A percentile compares a stretch with the other conserved stretches of the same genome.
These are phyloP conservation scores for Autographa pulchrina DNA, from an alignment of 2,888 invertebrate genomes.

Conservation along the genomic window DNA sequence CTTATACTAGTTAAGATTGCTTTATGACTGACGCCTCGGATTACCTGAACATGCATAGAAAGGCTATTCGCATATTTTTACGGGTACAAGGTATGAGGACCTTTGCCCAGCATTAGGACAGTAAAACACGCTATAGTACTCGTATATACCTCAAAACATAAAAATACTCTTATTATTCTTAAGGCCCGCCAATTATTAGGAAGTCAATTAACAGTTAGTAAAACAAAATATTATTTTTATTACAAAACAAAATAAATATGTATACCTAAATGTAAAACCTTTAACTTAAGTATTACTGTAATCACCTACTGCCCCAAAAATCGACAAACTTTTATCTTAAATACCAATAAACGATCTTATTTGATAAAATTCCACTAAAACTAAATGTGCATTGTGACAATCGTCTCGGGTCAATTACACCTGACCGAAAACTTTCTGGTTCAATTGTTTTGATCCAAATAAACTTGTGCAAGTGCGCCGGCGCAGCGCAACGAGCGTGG, in stretches of 20 bases:
- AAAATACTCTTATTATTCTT: too few species aligned
- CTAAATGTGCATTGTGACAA: neutral
- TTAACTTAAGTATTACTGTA: neutral
- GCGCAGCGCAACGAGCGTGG: neutral
- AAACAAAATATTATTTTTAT: too few species aligned
- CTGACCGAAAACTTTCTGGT: conserved; percentile 8
- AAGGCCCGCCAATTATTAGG: too few species aligned
- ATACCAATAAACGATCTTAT: neutral
- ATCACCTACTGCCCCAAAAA: neutral
- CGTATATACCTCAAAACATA: too few species aligned
- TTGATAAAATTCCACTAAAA: neutral
- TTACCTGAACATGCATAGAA: neutral
- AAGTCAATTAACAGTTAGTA: too few species aligned
- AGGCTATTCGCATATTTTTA: neutral
- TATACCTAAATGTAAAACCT: too few species aligned
- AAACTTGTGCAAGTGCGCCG: conserved; percentile 21
- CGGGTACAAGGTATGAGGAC: too few species aligned
- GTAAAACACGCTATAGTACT: too few species aligned
- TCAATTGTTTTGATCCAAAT: conserved; percentile 22
- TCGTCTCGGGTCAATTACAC: neutral
- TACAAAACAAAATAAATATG: too few species aligned
- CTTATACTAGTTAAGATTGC: neutral
- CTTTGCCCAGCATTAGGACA: too few species aligned
- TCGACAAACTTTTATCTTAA: neutral
- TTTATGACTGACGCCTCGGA: neutral